Percentiles rank a stretch among this genome's conserved stretches.
Evolutionary conservation across 2,888 invertebrate species (phyloP).

Genomic region (Pristionchus arcanus): DNA sequence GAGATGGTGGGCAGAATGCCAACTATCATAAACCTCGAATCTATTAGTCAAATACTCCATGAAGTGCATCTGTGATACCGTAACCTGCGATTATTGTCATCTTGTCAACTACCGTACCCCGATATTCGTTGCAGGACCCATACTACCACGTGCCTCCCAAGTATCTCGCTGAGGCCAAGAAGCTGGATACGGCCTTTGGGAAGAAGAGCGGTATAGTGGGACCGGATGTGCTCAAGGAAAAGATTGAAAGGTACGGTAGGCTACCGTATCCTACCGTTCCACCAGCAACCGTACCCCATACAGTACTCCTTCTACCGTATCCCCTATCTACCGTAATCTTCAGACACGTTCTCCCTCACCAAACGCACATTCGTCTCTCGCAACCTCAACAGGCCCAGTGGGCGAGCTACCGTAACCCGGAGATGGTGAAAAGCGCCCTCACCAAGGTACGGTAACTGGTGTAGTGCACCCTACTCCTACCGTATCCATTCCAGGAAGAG

Average conservation of each 20-base stretch:
- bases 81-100: no score
- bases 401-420: conserved; percentile 30
- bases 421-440: neutral
- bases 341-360: neutral
- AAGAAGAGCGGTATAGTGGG: conserved; percentile 7
- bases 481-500: neutral
- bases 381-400: conserved; percentile 32
- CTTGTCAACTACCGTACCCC: neutral
- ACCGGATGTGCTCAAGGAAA: neutral
- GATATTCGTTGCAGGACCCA: conserved; percentile 3
- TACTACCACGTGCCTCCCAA: neutral
- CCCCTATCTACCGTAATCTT: neutral
- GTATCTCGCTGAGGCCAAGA: neutral
- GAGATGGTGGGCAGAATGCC: neutral
- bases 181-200: conserved; percentile 3
- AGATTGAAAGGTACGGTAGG: neutral
- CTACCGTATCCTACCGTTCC: neutral
- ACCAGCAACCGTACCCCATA: neutral
- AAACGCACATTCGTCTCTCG: conserved; percentile 21
- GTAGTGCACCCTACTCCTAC: neutral
- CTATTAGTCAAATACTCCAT: no score
- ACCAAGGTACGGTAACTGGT: neutral
- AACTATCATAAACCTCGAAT: no score
- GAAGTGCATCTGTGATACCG: no score
- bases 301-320: neutral